These are phyloP conservation scores for Cephus sareptanus DNA, from an alignment of 2,888 invertebrate genomes.

Conservation along the genomic window DNA sequence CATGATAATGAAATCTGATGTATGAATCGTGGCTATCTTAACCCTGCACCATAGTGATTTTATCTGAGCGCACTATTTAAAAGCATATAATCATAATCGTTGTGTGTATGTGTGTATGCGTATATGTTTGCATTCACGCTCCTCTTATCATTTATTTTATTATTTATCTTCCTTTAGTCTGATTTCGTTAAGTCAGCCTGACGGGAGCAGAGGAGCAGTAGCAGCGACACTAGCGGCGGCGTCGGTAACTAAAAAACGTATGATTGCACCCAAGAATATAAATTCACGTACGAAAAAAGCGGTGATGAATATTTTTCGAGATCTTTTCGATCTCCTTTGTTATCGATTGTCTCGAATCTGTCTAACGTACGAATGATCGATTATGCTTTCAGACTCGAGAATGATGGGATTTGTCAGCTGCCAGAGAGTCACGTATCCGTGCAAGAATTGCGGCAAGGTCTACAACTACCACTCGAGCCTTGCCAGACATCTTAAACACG, in stretches of 20 bases:
- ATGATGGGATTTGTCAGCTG: constrained; percentile 36
- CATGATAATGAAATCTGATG: neutral
- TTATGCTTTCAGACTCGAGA: constrained; percentile 44
- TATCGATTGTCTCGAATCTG: neutral
- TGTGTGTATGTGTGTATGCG: neutral
- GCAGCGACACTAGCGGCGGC: neutral
- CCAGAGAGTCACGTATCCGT: constrained; percentile 52
- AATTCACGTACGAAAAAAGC: neutral
- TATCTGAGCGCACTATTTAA: neutral
- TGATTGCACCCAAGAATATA: neutral
- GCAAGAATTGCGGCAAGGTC: constrained; percentile 67
- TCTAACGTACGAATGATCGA: neutral
- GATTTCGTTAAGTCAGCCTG: neutral
- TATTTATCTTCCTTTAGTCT: neutral
- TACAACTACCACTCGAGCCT: constrained; percentile 64
- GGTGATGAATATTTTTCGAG: too few species aligned
- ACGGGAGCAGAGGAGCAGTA: neutral
- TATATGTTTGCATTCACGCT: neutral
- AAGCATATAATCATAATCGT: neutral
- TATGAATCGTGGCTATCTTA: neutral
- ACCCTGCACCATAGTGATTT: neutral
- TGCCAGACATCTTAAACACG: constrained; percentile 66
- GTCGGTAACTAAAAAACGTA: neutral
- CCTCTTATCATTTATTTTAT: neutral
- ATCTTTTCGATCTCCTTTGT: too few species aligned